Conservation (phyloP, 2,113 vertebrate species). For the Bubo scandiacus region DNA sequence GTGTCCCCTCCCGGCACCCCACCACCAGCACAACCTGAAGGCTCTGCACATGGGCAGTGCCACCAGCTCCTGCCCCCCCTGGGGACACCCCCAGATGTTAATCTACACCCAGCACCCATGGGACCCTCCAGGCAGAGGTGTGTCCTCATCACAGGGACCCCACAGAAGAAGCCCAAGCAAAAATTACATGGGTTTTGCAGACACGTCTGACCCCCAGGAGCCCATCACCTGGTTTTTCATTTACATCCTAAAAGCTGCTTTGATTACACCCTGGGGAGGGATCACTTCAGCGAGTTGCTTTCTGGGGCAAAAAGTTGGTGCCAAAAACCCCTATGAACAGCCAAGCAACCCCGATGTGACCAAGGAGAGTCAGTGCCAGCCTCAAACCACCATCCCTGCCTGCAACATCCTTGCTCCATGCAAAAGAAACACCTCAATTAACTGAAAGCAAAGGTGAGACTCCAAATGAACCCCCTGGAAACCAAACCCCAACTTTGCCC, state of each 20-base stretch:
- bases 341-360: background rate
- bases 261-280: background rate
- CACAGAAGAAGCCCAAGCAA: background rate
- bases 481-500: background rate
- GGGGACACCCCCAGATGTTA: background rate
- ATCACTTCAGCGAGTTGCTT: background rate
- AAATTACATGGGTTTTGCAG: background rate
- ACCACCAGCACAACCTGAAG: background rate
- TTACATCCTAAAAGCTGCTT: background rate
- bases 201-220: background rate
- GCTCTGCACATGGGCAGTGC: background rate
- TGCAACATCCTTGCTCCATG: background rate
- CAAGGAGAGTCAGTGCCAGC: background rate
- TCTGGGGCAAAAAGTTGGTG: background rate
- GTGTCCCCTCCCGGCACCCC: background rate
- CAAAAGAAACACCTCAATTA: background rate
- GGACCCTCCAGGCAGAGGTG: background rate
- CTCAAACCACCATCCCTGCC: background rate
- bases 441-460: background rate
- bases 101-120: background rate
- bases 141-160: background rate
- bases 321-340: background rate
- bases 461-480: background rate
- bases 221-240: background rate
- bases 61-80: background rate